Base-by-base conservation (phyloP, 2,888 invertebrate genomes). In the Lasioglossum leucozonium region DNA sequence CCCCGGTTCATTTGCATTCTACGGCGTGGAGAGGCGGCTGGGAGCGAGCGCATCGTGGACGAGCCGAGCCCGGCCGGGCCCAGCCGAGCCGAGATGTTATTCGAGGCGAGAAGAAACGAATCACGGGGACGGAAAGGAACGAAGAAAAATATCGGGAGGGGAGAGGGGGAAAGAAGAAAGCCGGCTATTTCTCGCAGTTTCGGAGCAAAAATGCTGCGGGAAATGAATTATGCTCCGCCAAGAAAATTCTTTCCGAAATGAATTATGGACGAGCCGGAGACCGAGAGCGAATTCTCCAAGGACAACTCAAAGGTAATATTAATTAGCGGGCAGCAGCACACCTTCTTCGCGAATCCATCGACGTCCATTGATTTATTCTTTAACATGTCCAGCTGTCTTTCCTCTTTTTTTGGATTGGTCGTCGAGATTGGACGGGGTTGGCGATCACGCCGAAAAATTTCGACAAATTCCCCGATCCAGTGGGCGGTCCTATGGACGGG, bases 1-100 rank as follows among this genome's bases (percentile, higher is more conserved):
- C 58, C 37, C 67, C 55, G 65, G 80, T 73, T 85, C 88, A 84
- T 88, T 88, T 85, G 85, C 87, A 87, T 88, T 83, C 84, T 76
- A 80, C 77, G 84, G 55, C 16, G 30, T 0, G 26, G 62, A n/a
- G 62, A 16, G 26, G 26, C 47, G 72, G 75, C 40, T 10, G 67
- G 8, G 37, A 37, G 81, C 77, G 65, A 76, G 71, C 62, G 62
- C 72, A 55, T 72, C 79, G 73, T 75, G 75, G 75, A 62, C 51
- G 67, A 71, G 81, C 51, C 44, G 44, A 11, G 44, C 16, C 26
- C 18, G 44, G 58, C 67, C 26, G 72, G 11, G 30, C 26, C 26
- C 30, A 1, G 26, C 34, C 22, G 65, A 34, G 34, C 16, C 34
- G 34, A 34, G 65, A 55, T 82, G 81, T 83, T 83, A 88, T 80